A percentile compares a stretch with the other conserved stretches of the same genome.
phyloP scores from a whole-genome alignment of 1,140 invertebrate species.

The Bradynema listronoti region DNA sequence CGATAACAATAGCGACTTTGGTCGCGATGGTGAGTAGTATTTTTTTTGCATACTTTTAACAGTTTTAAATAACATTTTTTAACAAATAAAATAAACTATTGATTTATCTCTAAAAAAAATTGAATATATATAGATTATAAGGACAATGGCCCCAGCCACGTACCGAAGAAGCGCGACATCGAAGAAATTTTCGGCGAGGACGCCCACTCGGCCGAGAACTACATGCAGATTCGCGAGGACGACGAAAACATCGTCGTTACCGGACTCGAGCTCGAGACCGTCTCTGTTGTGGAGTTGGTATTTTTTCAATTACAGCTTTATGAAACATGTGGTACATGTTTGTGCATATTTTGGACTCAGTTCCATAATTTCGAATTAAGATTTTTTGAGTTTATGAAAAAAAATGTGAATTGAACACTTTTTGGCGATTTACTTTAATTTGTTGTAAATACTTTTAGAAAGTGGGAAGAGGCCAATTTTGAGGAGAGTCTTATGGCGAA shows the following conservation, averaged over 20 bases:
- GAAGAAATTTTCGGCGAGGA: constrained; percentile 28
- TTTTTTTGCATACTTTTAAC: background rate
- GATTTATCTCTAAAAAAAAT: background rate
- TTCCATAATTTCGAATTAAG: background rate
- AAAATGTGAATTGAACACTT: background rate
- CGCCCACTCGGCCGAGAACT: constrained; percentile 9
- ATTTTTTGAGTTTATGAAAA: too few species aligned
- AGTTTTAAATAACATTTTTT: background rate
- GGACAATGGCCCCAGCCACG: constrained; percentile 3
- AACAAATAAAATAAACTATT: too few species aligned
- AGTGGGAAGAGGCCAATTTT: constrained; percentile 20
- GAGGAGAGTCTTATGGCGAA: constrained; percentile 16
- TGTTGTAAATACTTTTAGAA: constrained; percentile 8
- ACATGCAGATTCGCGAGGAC: constrained; percentile 21
- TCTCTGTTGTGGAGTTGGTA: constrained; percentile 2
- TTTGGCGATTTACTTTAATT: background rate
- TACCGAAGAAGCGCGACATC: constrained; percentile 10
- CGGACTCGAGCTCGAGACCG: constrained; percentile 10
- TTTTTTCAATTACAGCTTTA: background rate
- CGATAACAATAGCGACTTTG: background rate
- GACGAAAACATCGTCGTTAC: constrained; percentile 24
- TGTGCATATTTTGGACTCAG: background rate
- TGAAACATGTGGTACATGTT: background rate
- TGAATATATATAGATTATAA: background rate
- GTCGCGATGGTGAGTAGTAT: background rate